phyloP scores from a whole-genome alignment of 2,888 invertebrate genomes.

The Lasioglossum marginatum region DNA sequence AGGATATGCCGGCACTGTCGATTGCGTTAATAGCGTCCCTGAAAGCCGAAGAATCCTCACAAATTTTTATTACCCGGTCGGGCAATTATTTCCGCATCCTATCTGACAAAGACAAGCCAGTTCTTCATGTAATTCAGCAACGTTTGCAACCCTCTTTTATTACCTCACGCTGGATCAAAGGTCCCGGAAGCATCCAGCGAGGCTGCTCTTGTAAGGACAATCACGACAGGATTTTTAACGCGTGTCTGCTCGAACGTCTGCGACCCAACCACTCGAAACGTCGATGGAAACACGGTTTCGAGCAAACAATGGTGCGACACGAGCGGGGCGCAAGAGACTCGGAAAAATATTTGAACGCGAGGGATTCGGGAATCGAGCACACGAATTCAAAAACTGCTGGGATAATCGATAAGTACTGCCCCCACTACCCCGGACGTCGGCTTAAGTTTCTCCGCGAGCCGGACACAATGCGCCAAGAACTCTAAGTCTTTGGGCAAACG shows the following conservation, averaged over 20 bases:
- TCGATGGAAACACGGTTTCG: slow-evolving; percentile 1
- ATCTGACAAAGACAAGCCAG: background rate
- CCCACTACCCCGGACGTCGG: slow-evolving; percentile 18
- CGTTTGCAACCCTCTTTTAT: background rate
- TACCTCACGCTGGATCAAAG: background rate
- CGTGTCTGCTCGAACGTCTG: background rate
- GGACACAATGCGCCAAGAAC: slow-evolving; percentile 39
- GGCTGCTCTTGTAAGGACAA: background rate
- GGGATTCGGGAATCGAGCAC: slow-evolving; percentile 33
- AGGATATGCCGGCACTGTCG: no score
- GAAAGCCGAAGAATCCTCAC: background rate
- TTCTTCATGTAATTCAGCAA: background rate
- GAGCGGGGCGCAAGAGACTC: background rate
- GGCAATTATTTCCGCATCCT: background rate
- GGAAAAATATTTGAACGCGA: slow-evolving; percentile 35
- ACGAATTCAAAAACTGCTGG: slow-evolving; percentile 43
- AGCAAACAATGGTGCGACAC: slow-evolving; percentile 14
- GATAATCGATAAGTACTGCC: slow-evolving; percentile 60
- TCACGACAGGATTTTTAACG: background rate
- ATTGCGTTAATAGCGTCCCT: background rate
- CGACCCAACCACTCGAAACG: slow-evolving; percentile 6
- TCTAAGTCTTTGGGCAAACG: slow-evolving; percentile 59
- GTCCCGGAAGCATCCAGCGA: background rate
- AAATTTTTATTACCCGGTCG: background rate
- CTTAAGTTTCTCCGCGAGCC: slow-evolving; percentile 55